These are phyloP conservation scores for Doryteuthis pealeii DNA, from an alignment of 1,140 invertebrate species.

Conservation along the genomic window DNA sequence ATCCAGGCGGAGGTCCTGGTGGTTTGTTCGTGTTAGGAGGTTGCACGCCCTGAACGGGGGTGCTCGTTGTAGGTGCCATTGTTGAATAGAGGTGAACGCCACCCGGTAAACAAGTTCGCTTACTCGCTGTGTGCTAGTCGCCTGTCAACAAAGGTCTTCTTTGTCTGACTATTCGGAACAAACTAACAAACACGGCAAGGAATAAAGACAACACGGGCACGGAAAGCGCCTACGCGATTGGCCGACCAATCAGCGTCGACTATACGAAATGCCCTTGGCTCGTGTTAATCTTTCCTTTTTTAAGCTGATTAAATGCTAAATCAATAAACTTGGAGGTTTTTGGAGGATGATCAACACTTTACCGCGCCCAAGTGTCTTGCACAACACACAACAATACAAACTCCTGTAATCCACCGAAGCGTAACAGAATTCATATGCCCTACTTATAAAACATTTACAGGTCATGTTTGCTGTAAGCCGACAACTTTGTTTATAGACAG, in stretches of 20 bases:
- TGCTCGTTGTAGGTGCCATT: background rate
- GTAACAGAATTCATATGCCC: too few species aligned
- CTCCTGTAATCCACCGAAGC: too few species aligned
- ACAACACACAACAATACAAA: too few species aligned
- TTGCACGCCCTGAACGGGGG: background rate
- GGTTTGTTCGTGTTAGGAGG: background rate
- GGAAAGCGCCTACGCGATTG: background rate
- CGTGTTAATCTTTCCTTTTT: too few species aligned
- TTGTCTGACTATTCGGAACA: background rate
- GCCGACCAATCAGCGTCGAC: background rate
- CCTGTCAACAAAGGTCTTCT: background rate
- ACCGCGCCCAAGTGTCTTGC: too few species aligned
- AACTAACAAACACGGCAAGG: background rate
- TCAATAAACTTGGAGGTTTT: too few species aligned
- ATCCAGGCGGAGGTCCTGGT: background rate
- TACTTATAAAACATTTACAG: too few species aligned
- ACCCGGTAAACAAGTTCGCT: background rate
- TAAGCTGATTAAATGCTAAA: too few species aligned
- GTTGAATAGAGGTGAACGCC: background rate
- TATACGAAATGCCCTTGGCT: too few species aligned
- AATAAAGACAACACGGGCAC: background rate
- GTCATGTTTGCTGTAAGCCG: too few species aligned
- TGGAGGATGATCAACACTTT: too few species aligned
- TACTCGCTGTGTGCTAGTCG: background rate
- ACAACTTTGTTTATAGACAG: too few species aligned